A percentile compares a stretch with the other conserved stretches of the same genome.
Evolutionary conservation across 1,140 invertebrate genomes (phyloP).

Genomic region (Platyscapa corneri): DNA sequence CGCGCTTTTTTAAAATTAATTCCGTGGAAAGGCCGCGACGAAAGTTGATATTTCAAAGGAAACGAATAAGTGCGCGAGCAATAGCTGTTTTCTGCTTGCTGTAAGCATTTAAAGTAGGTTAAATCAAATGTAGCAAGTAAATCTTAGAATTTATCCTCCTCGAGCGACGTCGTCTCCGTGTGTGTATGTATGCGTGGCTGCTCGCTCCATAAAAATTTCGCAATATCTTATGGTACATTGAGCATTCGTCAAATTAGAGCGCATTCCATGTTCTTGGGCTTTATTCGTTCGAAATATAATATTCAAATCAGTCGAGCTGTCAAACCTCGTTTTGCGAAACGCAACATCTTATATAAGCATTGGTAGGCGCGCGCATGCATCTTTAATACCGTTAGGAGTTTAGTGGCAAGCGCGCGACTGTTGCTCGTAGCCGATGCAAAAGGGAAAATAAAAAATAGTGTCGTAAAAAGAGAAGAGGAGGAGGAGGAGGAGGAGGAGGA

Average conservation of each 20-base stretch:
- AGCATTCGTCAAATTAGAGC: neutral
- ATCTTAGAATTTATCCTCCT: neutral
- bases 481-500: too few relatives aligned
- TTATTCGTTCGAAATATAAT: neutral
- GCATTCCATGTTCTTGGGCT: neutral
- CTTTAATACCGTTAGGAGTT: neutral
- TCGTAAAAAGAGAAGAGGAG: too few relatives aligned
- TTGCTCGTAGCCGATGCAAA: neutral
- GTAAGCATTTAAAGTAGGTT: slow-evolving; percentile 13
- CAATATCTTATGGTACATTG: neutral
- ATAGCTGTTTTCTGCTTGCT: neutral
- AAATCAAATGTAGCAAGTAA: neutral
- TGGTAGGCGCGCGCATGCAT: neutral
- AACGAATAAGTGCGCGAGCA: neutral
- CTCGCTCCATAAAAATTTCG: neutral
- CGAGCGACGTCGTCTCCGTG: neutral
- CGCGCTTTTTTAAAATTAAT: too few relatives aligned
- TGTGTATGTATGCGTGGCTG: too few relatives aligned
- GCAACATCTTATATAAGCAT: neutral
- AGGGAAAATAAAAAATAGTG: too few relatives aligned
- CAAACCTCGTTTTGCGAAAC: neutral
- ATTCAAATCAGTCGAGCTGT: neutral
- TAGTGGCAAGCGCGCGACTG: neutral
- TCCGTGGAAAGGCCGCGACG: neutral
- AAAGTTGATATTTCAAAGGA: neutral